Evolutionary conservation across 2,888 invertebrate species (phyloP).

Genomic region (Acrobeloides nanus): DNA sequence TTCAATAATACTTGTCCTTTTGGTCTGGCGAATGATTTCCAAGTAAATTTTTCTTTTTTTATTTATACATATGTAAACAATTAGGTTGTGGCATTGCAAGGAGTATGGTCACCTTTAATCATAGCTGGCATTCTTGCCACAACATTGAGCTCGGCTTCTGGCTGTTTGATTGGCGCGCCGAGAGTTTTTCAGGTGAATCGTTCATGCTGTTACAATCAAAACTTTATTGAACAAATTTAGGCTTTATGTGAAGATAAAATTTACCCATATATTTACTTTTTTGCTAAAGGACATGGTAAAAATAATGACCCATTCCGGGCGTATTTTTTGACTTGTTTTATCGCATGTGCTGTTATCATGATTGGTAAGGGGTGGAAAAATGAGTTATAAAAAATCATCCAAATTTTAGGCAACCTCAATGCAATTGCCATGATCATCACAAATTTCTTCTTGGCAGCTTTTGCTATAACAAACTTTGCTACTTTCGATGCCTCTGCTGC

Average conservation of each 20-base stretch:
- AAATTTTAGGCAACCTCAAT: conserved; percentile 68
- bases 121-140: conserved; percentile 93
- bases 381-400: background rate
- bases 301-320: conserved; percentile 68
- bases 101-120: conserved; percentile 68
- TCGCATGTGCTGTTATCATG: conserved; percentile 70
- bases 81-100: conserved; percentile 24
- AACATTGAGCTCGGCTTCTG: conserved; percentile 85
- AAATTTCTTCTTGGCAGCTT: conserved; percentile 84
- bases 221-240: conserved; percentile 37
- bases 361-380: conserved; percentile 64
- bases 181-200: conserved; percentile 54
- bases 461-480: conserved; percentile 82
- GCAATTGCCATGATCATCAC: conserved; percentile 81
- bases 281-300: conserved; percentile 66
- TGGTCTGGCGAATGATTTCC: conserved; percentile 30
- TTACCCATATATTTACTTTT: conserved; percentile 73
- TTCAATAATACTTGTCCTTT: conserved; percentile 16
- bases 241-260: conserved; percentile 85
- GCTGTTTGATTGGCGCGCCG: conserved; percentile 86
- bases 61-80: background rate
- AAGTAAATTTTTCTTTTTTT: conserved; percentile 10
- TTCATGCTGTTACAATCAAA: too few relatives aligned
- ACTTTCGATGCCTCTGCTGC: conserved; percentile 80
- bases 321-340: conserved; percentile 79